These are phyloP conservation scores for Calyptomena viridis DNA, from an alignment of 2,113 vertebrate species.

Conservation along the genomic window DNA sequence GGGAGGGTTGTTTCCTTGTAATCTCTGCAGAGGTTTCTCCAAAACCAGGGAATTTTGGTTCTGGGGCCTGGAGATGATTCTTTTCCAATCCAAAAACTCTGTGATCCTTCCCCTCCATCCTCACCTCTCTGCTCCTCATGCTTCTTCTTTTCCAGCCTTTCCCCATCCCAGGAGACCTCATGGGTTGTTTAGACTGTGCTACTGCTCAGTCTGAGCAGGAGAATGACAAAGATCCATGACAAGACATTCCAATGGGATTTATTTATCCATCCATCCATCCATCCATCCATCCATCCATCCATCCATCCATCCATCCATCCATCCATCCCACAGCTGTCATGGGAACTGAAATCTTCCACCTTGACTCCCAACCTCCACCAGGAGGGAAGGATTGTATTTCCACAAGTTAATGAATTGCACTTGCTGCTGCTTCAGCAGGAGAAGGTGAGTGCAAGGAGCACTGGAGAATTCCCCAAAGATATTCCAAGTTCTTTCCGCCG, in stretches of 20 bases:
- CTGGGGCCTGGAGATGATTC: not conserved
- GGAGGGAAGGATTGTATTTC: not conserved
- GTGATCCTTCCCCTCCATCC: not conserved
- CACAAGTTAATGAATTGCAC: not conserved
- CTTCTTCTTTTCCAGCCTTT: not conserved
- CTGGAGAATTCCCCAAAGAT: not conserved
- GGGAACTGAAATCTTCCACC: not conserved
- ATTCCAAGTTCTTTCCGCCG: not conserved
- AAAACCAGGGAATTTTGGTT: not conserved
- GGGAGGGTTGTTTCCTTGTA: conserved; percentile 51
- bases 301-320: not conserved
- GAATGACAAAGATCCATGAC: not conserved
- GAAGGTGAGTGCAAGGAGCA: not conserved
- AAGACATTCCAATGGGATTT: not conserved
- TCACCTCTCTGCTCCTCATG: not conserved
- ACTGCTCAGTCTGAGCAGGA: not conserved
- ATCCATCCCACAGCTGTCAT: not conserved
- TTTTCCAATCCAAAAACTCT: not conserved
- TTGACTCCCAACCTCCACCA: not conserved
- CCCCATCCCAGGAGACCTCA: not conserved
- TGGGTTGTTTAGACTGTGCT: not conserved
- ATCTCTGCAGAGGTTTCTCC: conserved; percentile 5
- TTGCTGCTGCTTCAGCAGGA: not conserved
- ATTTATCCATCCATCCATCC: not conserved
- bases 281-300: not conserved